Evolutionary conservation across 2,113 vertebrate species (phyloP).

Genomic region (Takifugu bimaculatus): DNA sequence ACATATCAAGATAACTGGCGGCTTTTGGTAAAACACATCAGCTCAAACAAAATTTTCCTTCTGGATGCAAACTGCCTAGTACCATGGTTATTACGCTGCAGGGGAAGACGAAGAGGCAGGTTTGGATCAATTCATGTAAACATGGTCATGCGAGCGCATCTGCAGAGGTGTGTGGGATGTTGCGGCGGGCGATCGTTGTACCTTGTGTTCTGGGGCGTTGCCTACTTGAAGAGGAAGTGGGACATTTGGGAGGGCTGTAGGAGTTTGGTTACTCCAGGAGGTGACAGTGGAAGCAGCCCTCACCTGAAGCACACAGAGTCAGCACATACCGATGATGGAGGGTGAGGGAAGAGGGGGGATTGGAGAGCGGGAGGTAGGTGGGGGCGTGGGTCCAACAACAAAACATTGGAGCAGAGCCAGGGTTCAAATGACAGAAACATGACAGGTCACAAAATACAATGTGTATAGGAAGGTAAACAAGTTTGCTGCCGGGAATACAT

Average conservation of each 20-base stretch:
- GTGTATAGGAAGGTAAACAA: not conserved
- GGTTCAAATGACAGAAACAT: constrained; percentile 41
- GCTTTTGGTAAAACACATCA: too few species aligned
- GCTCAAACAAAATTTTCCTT: too few species aligned
- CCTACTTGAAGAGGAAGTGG: constrained; percentile 83
- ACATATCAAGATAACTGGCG: too few species aligned
- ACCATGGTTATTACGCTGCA: too few species aligned
- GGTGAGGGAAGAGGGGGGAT: not conserved
- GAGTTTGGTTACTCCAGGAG: constrained; percentile 99
- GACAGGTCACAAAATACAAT: not conserved
- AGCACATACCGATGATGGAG: constrained; percentile 67
- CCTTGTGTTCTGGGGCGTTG: constrained; percentile 89
- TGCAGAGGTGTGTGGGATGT: constrained; percentile 19
- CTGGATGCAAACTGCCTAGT: too few species aligned
- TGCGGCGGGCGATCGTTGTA: constrained; percentile 59
- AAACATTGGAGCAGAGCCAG: constrained; percentile 17
- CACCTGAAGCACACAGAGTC: constrained; percentile 94
- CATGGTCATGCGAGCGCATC: not conserved
- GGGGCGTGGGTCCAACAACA: constrained; percentile 1
- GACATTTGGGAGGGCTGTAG: constrained; percentile 94
- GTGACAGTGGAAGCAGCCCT: constrained; percentile 97
- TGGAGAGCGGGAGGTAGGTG: too few species aligned
- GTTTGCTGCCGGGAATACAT: not conserved
- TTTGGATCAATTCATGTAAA: not conserved
- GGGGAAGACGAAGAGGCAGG: not conserved